Percentiles rank a stretch among this genome's conserved stretches.
Evolutionary conservation across 2,113 vertebrate genomes (phyloP).

Genomic region (Ameiurus melas): DNA sequence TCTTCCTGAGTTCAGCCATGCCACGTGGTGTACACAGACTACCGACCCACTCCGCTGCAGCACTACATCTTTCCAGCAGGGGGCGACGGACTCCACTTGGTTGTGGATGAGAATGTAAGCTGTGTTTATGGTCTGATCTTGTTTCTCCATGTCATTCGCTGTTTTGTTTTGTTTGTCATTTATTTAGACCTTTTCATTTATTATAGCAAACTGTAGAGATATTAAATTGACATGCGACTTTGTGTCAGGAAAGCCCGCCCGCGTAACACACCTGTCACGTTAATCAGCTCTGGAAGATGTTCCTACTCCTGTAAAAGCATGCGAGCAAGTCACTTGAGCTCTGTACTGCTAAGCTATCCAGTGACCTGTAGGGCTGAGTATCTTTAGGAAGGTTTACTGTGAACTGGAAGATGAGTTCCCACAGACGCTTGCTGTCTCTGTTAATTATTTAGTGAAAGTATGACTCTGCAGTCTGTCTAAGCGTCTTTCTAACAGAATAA

Average conservation of each 20-base stretch:
- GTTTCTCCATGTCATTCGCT: not conserved
- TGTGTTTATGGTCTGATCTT: not conserved
- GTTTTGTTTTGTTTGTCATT: no score
- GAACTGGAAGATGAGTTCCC: not conserved
- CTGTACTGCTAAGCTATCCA: not conserved
- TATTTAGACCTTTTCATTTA: not conserved
- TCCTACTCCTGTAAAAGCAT: not conserved
- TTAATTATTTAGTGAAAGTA: not conserved
- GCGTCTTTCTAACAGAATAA: not conserved
- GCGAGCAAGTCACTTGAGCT: not conserved
- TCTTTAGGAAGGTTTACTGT: not conserved
- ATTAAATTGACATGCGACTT: not conserved
- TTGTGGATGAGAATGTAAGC: constrained; percentile 97
- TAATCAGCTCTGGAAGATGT: not conserved
- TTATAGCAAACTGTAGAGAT: not conserved
- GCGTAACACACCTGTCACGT: not conserved
- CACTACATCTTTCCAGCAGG: constrained; percentile 98
- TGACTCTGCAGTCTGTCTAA: not conserved
- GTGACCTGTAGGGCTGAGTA: not conserved
- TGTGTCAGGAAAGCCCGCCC: not conserved
- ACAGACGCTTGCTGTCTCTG: not conserved
- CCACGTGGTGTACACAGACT: constrained; percentile 97
- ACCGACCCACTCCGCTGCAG: constrained; percentile 93
- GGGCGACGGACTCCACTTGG: constrained; percentile 94
- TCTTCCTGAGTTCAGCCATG: constrained; percentile 78